Evolutionary conservation across 2,797 vertebrate species (phyloP), one percentile per base, ranked within the genome.

Genomic region (Pantherophis vulpinus): DNA sequence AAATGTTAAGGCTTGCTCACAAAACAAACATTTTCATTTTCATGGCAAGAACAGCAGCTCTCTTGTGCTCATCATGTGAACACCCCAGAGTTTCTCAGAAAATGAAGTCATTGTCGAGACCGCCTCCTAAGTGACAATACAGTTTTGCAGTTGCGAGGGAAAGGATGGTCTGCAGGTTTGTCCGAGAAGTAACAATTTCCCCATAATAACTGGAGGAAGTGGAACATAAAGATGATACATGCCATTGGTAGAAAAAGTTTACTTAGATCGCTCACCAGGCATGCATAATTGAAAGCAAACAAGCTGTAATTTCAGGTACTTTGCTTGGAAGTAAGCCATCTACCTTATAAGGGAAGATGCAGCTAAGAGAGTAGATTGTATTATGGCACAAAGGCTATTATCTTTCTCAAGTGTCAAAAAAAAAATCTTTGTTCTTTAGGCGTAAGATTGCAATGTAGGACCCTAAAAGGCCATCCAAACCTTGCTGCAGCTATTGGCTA

Each of bases 21-120:
- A 83, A 83, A 83, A 83, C 74, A 83, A 83, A 83, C 74, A 83
- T 0, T 37, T 92, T 95, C 10, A 88, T 83, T 74, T 93, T 79
- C 88, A 8, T n/a, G 47, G 55, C 2, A 20, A 83, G 66, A 88
- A 29, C 8, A 88, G 66, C 86, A 20, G 58, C 66, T 37, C 47
- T 6, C 11, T 83, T 32, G 60, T 7, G 42, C 90, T 93, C 20
- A 83, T 96, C 95, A 96, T 1, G 92, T 95, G 96, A 93, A 74
- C 0, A 1, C 2, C 1, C 88, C 87, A 87, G 27, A n/a, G 83
- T 95, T 94, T 96, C 94, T 4, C 1, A 95, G 95, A 97, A 93
- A 96, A 96, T 95, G 94, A 96, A 96, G 95, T 97, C 96, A 93
- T 94, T 96, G 12, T 96, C 95, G 95, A 97, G 95, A 95, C 59